These are phyloP conservation scores for Rhynchomys soricoides DNA, from an alignment of 2,113 vertebrate genomes.

Conservation along the genomic window DNA sequence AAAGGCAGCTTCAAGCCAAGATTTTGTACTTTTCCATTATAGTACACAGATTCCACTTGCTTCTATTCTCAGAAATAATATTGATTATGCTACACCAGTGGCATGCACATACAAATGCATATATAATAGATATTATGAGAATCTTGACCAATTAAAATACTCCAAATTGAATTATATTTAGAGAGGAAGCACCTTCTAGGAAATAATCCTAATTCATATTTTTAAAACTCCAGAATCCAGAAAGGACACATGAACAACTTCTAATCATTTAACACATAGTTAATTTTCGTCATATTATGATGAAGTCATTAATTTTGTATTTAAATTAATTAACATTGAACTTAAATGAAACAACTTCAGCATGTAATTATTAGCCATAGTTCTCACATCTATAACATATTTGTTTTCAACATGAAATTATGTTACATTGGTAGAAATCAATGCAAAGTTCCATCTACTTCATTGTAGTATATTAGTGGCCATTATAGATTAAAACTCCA, in stretches of 20 bases:
- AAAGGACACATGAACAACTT: neutral
- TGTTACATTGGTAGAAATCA: constrained; percentile 33
- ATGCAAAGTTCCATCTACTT: neutral
- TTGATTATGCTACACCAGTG: neutral
- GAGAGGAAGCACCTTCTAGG: neutral
- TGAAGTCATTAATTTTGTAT: neutral
- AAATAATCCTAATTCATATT: neutral
- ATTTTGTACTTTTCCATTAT: fast-evolving
- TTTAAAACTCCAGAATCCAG: neutral
- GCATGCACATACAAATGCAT: neutral
- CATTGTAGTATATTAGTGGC: neutral
- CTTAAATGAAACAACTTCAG: neutral
- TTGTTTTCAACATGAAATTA: neutral
- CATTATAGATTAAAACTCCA: neutral
- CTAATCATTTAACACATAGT: neutral
- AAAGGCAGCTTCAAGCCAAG: neutral
- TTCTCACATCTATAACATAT: neutral
- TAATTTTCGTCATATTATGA: neutral
- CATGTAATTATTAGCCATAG: neutral
- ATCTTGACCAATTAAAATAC: neutral
- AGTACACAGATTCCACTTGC: neutral
- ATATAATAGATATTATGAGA: neutral
- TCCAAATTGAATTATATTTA: neutral
- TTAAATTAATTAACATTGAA: neutral
- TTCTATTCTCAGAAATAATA: neutral